Percentiles rank a stretch among this genome's conserved stretches.
Conservation (phyloP, 2,797 vertebrate species). For the Pangasius sanitwongsei region DNA sequence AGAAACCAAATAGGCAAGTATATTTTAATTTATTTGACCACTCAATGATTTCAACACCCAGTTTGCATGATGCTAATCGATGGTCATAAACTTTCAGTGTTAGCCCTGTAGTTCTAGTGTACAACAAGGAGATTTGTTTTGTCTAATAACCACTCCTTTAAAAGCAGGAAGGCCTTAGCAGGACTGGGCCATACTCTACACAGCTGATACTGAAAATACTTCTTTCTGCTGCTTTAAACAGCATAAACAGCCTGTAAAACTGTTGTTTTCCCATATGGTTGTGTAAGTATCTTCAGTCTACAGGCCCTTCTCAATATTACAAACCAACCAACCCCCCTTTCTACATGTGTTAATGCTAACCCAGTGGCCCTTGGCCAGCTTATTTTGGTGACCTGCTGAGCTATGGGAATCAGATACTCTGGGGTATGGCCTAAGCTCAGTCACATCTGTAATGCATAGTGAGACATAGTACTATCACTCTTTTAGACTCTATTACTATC, state of each 20-base stretch:
- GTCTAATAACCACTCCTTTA: neutral
- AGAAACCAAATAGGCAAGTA: neutral
- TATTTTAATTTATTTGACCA: neutral
- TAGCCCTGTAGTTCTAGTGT: neutral
- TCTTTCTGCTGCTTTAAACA: neutral
- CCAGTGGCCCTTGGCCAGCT: slow-evolving; percentile 55
- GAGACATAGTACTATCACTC: slow-evolving; percentile 14
- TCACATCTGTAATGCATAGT: slow-evolving; percentile 43
- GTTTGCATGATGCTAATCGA: neutral
- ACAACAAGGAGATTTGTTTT: neutral
- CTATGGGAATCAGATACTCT: slow-evolving; percentile 68
- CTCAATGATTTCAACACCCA: neutral
- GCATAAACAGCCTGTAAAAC: neutral
- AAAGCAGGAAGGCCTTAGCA: neutral
- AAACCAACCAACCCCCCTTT: slow-evolving; percentile 33
- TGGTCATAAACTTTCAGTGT: neutral
- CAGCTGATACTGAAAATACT: neutral
- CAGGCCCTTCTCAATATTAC: slow-evolving; percentile 28
- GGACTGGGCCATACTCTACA: neutral
- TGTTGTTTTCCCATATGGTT: slow-evolving; percentile 46
- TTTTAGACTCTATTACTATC: slow-evolving; percentile 13
- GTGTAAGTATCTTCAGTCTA: slow-evolving; percentile 53
- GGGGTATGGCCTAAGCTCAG: slow-evolving; percentile 33
- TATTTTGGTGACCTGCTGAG: slow-evolving; percentile 76
- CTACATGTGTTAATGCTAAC: slow-evolving; percentile 45